Evolutionary conservation across 2,888 invertebrate genomes (phyloP).

Genomic region (Drosophila fungiperda): DNA sequence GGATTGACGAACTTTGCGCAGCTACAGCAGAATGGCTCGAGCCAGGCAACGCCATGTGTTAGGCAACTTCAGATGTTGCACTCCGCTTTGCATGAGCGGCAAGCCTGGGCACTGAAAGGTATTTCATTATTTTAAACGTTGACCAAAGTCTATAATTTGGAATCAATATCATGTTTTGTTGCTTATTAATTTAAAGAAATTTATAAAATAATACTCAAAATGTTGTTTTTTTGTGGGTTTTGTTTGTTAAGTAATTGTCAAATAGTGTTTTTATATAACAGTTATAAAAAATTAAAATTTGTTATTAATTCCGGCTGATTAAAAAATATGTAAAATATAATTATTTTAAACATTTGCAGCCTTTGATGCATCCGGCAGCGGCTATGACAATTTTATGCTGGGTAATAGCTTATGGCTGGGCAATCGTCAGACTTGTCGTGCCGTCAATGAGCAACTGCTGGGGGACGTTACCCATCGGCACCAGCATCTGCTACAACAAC

Average conservation of each 20-base stretch:
- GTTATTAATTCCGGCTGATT: neutral
- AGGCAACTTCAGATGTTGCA: conserved; percentile 35
- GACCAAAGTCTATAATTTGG: neutral
- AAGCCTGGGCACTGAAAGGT: conserved; percentile 58
- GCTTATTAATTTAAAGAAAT: neutral
- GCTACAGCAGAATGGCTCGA: neutral
- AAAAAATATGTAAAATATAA: neutral
- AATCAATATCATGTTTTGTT: neutral
- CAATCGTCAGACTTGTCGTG: conserved; percentile 40
- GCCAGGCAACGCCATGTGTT: conserved; percentile 23
- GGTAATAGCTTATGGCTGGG: conserved; percentile 52
- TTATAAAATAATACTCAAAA: neutral
- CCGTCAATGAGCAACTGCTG: conserved; percentile 34
- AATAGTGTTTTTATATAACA: no score
- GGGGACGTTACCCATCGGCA: conserved; percentile 4
- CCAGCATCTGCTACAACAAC: conserved; percentile 9
- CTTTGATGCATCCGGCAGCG: conserved; percentile 55
- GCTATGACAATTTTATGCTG: conserved; percentile 42
- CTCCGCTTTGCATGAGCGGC: conserved; percentile 9
- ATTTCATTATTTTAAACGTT: neutral
- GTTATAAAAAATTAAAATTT: no score
- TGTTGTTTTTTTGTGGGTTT: neutral
- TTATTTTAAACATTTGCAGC: conserved; percentile 27
- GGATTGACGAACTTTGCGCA: conserved; percentile 19
- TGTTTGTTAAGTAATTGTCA: neutral